phyloP scores from a whole-genome alignment of 1,140 invertebrate genomes.

The Eupristina koningsbergeri region DNA sequence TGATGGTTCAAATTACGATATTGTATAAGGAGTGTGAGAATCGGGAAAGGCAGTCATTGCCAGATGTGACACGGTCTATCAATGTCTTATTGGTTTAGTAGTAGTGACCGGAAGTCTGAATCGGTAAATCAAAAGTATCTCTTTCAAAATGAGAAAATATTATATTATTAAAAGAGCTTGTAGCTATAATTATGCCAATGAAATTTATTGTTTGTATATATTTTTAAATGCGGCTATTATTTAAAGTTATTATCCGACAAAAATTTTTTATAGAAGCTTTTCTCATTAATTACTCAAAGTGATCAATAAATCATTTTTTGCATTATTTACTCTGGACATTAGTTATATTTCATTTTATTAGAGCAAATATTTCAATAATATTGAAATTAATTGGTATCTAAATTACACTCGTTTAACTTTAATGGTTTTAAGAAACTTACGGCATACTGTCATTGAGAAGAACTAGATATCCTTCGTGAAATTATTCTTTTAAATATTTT shows the following conservation, averaged over 20 bases:
- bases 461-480: not conserved
- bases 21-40: not conserved
- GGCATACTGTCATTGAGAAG: not conserved
- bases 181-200: not conserved
- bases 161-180: not conserved
- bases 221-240: too few relatives aligned
- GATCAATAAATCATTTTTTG: too few relatives aligned
- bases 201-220: not conserved
- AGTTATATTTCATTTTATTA: not conserved
- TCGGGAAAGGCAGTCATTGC: not conserved
- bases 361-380: not conserved
- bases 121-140: not conserved
- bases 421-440: not conserved
- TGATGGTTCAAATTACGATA: not conserved
- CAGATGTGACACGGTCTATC: not conserved
- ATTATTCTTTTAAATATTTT: not conserved
- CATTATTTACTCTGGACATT: too few relatives aligned
- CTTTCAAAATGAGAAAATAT: not conserved
- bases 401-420: not conserved
- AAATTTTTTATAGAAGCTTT: too few relatives aligned
- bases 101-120: not conserved
- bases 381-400: not conserved
- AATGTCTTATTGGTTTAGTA: not conserved
- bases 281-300: too few relatives aligned
- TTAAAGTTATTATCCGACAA: too few relatives aligned